Percentiles rank a stretch among this genome's conserved stretches.
Evolutionary conservation across 2,113 vertebrate species (phyloP).

Genomic region (Campylomormyrus numenius): DNA sequence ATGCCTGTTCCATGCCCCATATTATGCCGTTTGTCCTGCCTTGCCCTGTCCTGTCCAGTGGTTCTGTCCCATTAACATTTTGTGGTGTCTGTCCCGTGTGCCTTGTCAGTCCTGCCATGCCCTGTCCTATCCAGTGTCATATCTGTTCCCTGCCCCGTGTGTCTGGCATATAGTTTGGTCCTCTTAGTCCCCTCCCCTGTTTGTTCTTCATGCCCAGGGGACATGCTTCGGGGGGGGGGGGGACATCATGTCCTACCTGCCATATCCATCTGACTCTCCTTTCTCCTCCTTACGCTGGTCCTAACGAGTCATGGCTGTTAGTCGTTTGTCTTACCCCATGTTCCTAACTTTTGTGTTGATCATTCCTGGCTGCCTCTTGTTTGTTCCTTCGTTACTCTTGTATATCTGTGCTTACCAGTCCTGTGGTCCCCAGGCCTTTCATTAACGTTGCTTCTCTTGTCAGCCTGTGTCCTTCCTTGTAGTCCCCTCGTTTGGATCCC

Average conservation of each 20-base stretch:
- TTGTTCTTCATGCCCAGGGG: background rate
- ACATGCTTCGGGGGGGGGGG: background rate
- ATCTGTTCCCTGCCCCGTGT: background rate
- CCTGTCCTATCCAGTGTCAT: background rate
- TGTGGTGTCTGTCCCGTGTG: no score
- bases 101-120: no score
- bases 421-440: background rate
- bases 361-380: background rate
- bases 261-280: background rate
- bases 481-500: background rate
- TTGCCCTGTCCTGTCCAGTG: no score
- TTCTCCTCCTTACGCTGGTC: background rate
- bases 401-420: background rate
- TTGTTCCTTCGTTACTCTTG: background rate
- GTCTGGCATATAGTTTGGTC: background rate
- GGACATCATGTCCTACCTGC: background rate
- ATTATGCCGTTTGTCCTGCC: background rate
- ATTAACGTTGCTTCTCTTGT: background rate
- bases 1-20: background rate
- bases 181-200: background rate
- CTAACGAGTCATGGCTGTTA: background rate
- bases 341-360: background rate
- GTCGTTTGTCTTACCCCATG: background rate
- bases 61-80: no score
- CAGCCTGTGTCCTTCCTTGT: background rate